Evolutionary conservation across 1,140 invertebrate genomes (phyloP), one percentile per base, ranked within the genome.

Genomic region (Drosophila serrata): DNA sequence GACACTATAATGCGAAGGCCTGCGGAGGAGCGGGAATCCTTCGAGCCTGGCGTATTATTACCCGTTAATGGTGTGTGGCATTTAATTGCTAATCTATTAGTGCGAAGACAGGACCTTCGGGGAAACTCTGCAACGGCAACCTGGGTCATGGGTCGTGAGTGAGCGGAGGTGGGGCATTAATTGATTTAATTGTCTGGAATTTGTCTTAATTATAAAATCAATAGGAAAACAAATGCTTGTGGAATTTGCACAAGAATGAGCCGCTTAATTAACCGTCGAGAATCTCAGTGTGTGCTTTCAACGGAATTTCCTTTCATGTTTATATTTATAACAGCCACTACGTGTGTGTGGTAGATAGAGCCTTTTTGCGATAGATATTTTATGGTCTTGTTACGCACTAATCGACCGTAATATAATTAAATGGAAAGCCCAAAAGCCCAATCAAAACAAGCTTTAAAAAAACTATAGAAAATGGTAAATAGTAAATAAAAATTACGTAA

Each of bases 31-130:
- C 11, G 5, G 42, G 48, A 69, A 55, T 49, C 37, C 60, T 60
- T 51, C 39, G 49, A 39, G 53, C 31, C 61, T 31, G 48, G 68
- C 58, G 53, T 74, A 80, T 88, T 88, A 87, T 88, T 87, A 81
- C 72, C 35, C 84, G 81, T 84, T 90, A 87, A 87, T 87, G 81
- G 85, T 67, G 76, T 78, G 64, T 88, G 85, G 85, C 81, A 80
- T 84, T 84, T 90, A 84, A 87, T 87, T 87, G 85, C 79, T 81
- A 87, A 87, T 81, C 84, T 84, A 87, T 90, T 88, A 77, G 75
- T 67, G 69, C 31, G 37, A 51, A 51, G 59, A 43, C 46, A 57
- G 29, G 62, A 33, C 68, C 48, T 82, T 67, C 56, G 57, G 70
- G 59, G 49, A 22, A 53, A 22, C 0, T 22, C 31, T 53, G 1